Conservation (phyloP, 2,888 invertebrate genomes). For the Nycteola revayana region DNA sequence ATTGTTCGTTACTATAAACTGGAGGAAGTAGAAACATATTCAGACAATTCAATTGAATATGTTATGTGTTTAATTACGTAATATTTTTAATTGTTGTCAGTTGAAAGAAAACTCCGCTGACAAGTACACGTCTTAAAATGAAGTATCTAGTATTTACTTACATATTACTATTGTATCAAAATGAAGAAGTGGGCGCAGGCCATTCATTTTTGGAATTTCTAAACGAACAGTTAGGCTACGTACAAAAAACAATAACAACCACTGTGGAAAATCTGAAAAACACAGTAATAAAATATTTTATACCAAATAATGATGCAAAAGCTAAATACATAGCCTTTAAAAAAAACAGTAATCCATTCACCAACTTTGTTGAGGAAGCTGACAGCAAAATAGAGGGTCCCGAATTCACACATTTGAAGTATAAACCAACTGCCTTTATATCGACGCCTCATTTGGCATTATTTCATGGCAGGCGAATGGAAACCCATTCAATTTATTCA, state of each 20-base stretch:
- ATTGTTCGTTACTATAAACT: conserved; percentile 28
- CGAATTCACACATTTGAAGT: conserved; percentile 30
- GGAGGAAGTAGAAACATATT: conserved; percentile 2
- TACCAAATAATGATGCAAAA: neutral
- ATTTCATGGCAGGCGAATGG: conserved; percentile 50
- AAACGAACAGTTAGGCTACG: conserved; percentile 30
- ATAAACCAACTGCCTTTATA: conserved; percentile 44
- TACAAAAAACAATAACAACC: conserved; percentile 24
- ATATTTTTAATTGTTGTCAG: conserved; percentile 9
- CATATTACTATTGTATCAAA: conserved; percentile 19
- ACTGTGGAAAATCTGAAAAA: conserved; percentile 30
- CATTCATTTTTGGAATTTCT: conserved; percentile 31
- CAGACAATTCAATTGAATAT: too few species aligned
- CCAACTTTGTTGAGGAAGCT: conserved; percentile 33
- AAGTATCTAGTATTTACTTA: conserved; percentile 17
- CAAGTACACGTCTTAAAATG: conserved; percentile 21
- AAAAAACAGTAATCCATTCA: conserved; percentile 19
- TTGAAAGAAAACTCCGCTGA: conserved; percentile 6
- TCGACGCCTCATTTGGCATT: conserved; percentile 51
- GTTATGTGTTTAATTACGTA: conserved; percentile 8
- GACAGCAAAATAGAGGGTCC: conserved; percentile 24
- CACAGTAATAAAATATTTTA: conserved; percentile 15
- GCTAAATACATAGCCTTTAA: neutral
- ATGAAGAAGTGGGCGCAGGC: conserved; percentile 30
- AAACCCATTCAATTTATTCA: conserved; percentile 54